Evolutionary conservation across 2,888 invertebrate species (phyloP), one percentile per base, ranked within the genome.

Genomic region (Aspidapion aeneum): DNA sequence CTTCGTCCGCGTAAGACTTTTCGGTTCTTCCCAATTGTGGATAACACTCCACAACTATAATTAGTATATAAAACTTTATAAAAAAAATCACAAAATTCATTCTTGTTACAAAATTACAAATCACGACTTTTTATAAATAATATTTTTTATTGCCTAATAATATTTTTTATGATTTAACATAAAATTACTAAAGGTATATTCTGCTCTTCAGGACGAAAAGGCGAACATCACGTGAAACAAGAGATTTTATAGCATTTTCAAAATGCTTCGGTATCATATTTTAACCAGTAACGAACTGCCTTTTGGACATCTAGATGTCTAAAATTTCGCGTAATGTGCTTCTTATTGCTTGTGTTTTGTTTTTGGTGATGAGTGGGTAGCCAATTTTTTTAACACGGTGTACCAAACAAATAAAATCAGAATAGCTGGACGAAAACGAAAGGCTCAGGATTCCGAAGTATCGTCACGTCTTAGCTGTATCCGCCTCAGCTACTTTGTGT

Each of bases 1-100:
- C 61, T 21, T 35, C 12, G 61, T 61, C 21, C 60, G 35, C 1
- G 61, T 35, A 12, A 65, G 35, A 51, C 63, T 61, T 49, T 54
- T 1, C 50, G 57, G 58, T 54, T 35, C 12, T 35, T n/a, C n/a
- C n/a, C 12, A 35, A 12, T 35, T 35, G 3, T 35, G 35, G 35
- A 35, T 7, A 35, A 12, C 35, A 3, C 35, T 35, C 35, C 12
- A 35, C 35, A 35, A 35, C 35, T 35, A 7, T 35, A 3, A 35
- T 35, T 12, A 35, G 35, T 12, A 35, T 35, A 12, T 35, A 35
- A 7, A 35, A 35, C 35, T 35, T 35, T 7, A 35, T 3, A 7
- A 35, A 35, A 7, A 35, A 12, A 3, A 35, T 12, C 12, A 12
- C 5, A 35, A 35, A 35, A 12, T 7, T 35, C 35, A 35, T 35